A percentile compares a stretch with the other conserved stretches of the same genome.
Conservation (phyloP, 1,140 invertebrate species). For the Doryteuthis pealeii region DNA sequence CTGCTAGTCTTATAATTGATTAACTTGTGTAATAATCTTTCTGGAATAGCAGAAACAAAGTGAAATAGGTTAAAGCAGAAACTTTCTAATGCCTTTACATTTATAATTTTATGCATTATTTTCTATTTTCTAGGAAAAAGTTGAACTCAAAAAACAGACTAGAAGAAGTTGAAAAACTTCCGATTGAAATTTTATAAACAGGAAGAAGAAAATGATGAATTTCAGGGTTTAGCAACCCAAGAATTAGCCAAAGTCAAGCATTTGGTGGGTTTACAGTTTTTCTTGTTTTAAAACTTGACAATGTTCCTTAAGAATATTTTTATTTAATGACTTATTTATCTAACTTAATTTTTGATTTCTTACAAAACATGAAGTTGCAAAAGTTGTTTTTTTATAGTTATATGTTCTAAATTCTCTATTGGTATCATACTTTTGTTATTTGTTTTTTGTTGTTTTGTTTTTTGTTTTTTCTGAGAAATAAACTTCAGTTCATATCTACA, state of each 20-base stretch:
- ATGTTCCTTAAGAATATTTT: not conserved
- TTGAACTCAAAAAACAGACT: constrained; percentile 67
- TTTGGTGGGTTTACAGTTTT: constrained; percentile 60
- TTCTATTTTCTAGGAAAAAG: constrained; percentile 60
- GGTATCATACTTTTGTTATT: no score
- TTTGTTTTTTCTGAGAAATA: no score
- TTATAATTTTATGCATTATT: no score
- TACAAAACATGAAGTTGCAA: not conserved
- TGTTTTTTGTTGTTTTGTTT: no score
- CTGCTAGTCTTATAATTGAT: no score
- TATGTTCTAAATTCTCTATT: no score
- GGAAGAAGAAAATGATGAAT: constrained; percentile 74
- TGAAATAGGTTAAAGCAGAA: no score
- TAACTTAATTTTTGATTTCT: not conserved
- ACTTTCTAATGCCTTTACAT: no score
- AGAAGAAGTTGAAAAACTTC: constrained; percentile 67
- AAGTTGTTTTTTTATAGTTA: no score
- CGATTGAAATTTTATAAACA: constrained; percentile 65
- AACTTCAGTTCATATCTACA: no score
- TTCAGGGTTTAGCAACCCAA: constrained; percentile 74
- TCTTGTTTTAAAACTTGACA: not conserved
- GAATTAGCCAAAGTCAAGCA: constrained; percentile 80
- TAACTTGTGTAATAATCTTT: no score
- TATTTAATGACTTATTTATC: not conserved
- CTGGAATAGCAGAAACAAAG: no score